phyloP scores from a whole-genome alignment of 2,113 vertebrate genomes.

The Uria lomvia region DNA sequence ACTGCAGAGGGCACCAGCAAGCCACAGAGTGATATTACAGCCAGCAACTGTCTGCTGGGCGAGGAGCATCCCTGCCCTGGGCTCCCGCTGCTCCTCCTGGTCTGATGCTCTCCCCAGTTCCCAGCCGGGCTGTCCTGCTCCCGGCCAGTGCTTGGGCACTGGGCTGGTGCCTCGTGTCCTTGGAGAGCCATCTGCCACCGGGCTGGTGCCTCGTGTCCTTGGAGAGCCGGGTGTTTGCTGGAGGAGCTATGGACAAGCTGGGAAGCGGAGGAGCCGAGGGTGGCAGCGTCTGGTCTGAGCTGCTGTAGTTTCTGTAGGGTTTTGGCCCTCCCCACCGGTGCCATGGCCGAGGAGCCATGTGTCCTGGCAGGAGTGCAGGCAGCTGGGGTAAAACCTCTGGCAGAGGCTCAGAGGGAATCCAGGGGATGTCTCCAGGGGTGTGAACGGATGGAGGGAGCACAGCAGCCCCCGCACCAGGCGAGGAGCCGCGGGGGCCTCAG shows the following conservation, averaged over 20 bases:
- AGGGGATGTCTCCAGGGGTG: neutral
- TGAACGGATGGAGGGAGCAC: neutral
- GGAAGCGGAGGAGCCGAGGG: rapidly evolving
- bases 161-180: too few relatives aligned
- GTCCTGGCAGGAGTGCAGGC: rapidly evolving
- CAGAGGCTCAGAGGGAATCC: neutral
- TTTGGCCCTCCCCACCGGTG: neutral
- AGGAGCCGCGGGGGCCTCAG: neutral
- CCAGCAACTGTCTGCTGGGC: neutral
- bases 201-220: neutral
- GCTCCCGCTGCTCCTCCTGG: rapidly evolving
- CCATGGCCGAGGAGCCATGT: rapidly evolving
- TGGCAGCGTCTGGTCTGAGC: neutral
- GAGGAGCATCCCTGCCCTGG: neutral
- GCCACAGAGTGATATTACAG: rapidly evolving
- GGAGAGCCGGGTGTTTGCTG: rapidly evolving
- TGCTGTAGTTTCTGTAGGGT: neutral
- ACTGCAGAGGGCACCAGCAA: slow-evolving; percentile 53
- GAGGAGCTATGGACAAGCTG: neutral
- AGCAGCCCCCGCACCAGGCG: rapidly evolving
- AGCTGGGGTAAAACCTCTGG: neutral
- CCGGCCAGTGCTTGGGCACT: rapidly evolving
- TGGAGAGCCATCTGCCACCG: too few relatives aligned
- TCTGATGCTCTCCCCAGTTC: neutral
- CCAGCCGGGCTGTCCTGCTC: neutral